phyloP scores from a whole-genome alignment of 2,113 vertebrate genomes.

The Bothrops jararaca region DNA sequence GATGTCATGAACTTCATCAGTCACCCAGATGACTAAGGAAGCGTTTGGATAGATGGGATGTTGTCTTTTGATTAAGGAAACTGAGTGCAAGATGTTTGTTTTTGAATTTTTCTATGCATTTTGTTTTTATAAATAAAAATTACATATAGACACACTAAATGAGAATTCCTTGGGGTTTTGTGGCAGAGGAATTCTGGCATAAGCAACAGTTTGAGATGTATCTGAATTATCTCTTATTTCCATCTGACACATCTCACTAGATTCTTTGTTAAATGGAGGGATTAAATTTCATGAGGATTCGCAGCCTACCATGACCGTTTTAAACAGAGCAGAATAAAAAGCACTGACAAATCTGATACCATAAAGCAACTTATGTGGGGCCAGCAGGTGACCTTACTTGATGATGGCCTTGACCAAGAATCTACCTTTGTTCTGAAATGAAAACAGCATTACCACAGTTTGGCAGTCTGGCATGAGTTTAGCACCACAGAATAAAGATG shows the following conservation, averaged over 20 bases:
- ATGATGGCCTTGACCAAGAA: conserved; percentile 51
- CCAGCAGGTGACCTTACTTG: conserved; percentile 64
- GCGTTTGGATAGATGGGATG: neutral
- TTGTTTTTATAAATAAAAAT: neutral
- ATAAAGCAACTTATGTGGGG: conserved; percentile 43
- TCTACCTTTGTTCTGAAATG: conserved; percentile 47
- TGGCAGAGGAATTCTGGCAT: conserved; percentile 28
- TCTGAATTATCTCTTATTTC: conserved; percentile 26
- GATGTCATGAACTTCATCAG: neutral
- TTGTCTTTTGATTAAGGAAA: neutral
- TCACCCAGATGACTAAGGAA: neutral
- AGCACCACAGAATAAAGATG: neutral
- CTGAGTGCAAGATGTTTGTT: neutral
- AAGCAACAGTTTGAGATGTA: conserved; percentile 38
- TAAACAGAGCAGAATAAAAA: conserved; percentile 61
- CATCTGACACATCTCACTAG: conserved; percentile 52
- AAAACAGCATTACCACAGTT: neutral
- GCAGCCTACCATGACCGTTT: conserved; percentile 62
- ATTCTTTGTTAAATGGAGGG: conserved; percentile 63
- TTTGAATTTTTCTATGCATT: neutral
- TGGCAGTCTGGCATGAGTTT: conserved; percentile 8
- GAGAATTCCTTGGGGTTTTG: conserved; percentile 4
- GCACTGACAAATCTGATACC: conserved; percentile 59
- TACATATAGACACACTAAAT: neutral
- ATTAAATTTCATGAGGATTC: conserved; percentile 68